These are phyloP conservation scores for Dermatemys mawii DNA, from an alignment of 2,113 vertebrate genomes.

Conservation along the genomic window DNA sequence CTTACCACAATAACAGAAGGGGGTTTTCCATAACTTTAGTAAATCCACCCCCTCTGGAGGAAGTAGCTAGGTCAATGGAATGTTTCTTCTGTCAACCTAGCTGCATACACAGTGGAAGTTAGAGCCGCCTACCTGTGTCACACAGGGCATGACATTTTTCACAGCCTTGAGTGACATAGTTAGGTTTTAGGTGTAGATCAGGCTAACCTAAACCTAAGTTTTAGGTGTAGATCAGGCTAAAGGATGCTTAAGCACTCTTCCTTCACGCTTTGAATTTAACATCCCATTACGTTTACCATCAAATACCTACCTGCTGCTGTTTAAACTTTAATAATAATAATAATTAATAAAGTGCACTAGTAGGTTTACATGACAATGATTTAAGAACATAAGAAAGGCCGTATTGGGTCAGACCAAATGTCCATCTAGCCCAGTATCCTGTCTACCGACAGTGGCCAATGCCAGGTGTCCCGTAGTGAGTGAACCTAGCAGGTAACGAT, in stretches of 20 bases:
- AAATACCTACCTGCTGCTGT: neutral
- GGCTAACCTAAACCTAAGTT: too few species aligned
- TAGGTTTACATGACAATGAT: neutral
- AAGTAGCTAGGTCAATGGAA: neutral
- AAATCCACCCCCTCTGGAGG: neutral
- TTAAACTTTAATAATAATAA: neutral
- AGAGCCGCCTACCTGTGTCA: neutral
- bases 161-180: neutral
- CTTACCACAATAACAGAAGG: neutral
- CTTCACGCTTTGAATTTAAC: neutral
- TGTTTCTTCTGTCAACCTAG: neutral
- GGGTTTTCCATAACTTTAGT: neutral
- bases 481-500: too few species aligned
- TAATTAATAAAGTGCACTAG: conserved; percentile 32
- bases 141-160: neutral
- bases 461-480: too few species aligned
- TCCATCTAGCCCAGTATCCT: too few species aligned
- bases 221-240: neutral
- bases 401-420: too few species aligned
- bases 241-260: neutral
- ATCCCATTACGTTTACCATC: neutral
- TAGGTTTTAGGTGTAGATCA: neutral
- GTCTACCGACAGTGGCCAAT: too few species aligned
- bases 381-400: too few species aligned
- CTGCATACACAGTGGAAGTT: neutral